Evolutionary conservation across 2,113 vertebrate genomes (phyloP).

Genomic region (Illadopsis cleaveri): DNA sequence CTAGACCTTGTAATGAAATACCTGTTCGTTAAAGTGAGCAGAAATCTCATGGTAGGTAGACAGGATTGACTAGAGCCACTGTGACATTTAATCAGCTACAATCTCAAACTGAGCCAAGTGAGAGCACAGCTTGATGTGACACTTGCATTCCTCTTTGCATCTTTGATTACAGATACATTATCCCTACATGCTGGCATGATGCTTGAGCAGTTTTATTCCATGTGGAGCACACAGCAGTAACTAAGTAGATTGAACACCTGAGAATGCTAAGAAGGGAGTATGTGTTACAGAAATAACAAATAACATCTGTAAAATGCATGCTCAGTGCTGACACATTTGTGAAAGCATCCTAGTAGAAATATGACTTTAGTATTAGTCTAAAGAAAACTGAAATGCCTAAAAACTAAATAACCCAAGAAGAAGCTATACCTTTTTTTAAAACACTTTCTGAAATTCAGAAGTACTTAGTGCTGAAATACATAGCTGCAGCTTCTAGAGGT

Average conservation of each 20-base stretch:
- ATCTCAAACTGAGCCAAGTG: background rate
- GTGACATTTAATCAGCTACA: background rate
- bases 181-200: background rate
- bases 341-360: background rate
- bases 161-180: background rate
- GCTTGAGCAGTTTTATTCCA: background rate
- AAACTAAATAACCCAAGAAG: background rate
- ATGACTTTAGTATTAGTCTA: background rate
- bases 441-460: background rate
- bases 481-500: background rate
- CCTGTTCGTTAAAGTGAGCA: background rate
- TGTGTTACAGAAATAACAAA: background rate
- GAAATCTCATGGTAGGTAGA: background rate
- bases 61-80: background rate
- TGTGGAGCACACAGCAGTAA: background rate
- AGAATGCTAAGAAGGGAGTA: background rate
- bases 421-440: background rate
- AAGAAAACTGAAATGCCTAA: background rate
- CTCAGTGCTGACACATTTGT: accelerated
- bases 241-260: background rate
- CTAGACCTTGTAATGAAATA: background rate
- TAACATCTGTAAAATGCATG: background rate
- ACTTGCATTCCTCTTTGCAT: background rate
- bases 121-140: background rate
- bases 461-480: background rate